phyloP scores from a whole-genome alignment of 2,113 vertebrate species.

The Marmota monax region DNA sequence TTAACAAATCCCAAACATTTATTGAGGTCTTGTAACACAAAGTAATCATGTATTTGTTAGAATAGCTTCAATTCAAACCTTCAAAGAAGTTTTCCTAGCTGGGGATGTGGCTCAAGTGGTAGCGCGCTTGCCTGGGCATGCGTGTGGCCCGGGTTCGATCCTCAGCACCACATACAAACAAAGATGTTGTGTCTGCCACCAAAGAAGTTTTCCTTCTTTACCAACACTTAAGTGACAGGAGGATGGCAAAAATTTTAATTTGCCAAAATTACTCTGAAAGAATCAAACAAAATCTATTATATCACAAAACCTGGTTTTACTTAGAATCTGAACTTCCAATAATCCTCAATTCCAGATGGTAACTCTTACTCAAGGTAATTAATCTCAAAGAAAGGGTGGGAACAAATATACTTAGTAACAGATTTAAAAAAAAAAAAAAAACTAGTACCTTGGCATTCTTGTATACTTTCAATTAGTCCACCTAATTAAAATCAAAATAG shows the following conservation, averaged over 20 bases:
- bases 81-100: background rate
- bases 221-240: background rate
- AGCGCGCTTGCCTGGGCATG: too few relatives aligned
- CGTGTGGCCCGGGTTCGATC: too few relatives aligned
- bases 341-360: conserved; percentile 43
- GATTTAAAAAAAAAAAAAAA: background rate
- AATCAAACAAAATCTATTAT: conserved; percentile 12
- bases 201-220: background rate
- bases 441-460: background rate
- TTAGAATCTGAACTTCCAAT: conserved; percentile 46
- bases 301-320: conserved; percentile 47
- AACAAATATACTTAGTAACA: conserved; percentile 52
- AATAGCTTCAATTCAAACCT: background rate
- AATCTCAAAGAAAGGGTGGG: background rate
- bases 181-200: too few relatives aligned
- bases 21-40: background rate
- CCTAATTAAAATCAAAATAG: conserved; percentile 46
- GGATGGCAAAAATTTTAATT: conserved; percentile 5
- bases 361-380: conserved; percentile 3
- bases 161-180: too few relatives aligned
- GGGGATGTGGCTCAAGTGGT: too few relatives aligned
- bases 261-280: conserved; percentile 36
- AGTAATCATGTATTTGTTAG: conserved; percentile 6
- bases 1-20: conserved; percentile 57
- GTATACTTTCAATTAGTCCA: conserved; percentile 1